phyloP scores from a whole-genome alignment of 1,140 invertebrate genomes.

The Lerema accius region DNA sequence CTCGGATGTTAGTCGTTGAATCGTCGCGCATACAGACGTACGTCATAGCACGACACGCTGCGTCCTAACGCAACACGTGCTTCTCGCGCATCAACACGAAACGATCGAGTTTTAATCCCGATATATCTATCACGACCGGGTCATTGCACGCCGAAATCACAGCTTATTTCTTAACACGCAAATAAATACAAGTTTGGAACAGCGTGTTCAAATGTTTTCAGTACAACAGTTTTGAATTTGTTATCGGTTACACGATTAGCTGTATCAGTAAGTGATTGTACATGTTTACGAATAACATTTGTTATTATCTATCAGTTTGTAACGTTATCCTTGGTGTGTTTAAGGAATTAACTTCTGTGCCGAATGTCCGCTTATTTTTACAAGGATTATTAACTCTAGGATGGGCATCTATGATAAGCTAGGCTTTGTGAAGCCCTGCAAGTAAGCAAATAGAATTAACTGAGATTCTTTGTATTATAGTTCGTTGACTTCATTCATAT shows the following conservation, averaged over 20 bases:
- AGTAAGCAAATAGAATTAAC: constrained; percentile 27
- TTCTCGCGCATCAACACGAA: constrained; percentile 28
- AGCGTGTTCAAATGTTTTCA: constrained; percentile 5
- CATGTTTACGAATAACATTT: not conserved
- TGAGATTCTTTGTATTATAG: constrained; percentile 20
- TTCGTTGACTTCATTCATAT: constrained; percentile 14
- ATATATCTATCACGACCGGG: constrained; percentile 48
- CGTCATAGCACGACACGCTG: constrained; percentile 47
- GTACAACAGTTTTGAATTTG: constrained; percentile 3
- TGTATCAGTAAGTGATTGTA: not conserved
- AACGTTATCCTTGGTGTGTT: not conserved
- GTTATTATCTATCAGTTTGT: constrained; percentile 1
- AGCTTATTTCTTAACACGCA: constrained; percentile 6
- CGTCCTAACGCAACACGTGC: constrained; percentile 40
- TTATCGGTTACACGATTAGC: not conserved
- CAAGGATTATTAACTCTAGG: constrained; percentile 24
- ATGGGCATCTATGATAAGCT: constrained; percentile 24
- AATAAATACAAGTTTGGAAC: constrained; percentile 5
- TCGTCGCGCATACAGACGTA: constrained; percentile 68
- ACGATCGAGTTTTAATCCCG: constrained; percentile 45
- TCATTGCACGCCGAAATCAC: constrained; percentile 53
- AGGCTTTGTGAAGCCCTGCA: constrained; percentile 13
- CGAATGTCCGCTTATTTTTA: constrained; percentile 8
- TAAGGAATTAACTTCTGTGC: constrained; percentile 6
- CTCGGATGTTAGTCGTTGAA: constrained; percentile 64